Evolutionary conservation across 53 echinoderm and acorn worm species (phyloP).

Genomic region (Apostichopus leukothele): DNA sequence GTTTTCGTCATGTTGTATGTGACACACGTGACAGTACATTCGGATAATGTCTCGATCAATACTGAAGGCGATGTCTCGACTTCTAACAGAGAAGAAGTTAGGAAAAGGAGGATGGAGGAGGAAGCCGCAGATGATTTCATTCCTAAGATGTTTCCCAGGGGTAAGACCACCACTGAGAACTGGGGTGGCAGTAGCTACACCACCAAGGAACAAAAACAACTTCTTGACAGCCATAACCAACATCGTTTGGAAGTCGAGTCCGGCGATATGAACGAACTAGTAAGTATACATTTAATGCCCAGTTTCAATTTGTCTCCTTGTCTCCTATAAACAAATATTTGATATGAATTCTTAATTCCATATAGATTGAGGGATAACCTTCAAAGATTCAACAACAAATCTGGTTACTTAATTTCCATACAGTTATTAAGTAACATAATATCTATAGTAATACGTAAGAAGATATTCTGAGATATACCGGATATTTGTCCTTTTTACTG

Average conservation of each 20-base stretch:
- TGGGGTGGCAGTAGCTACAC: constrained; percentile 9
- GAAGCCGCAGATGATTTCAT: background rate
- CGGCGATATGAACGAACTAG: constrained; percentile 21
- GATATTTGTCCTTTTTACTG: no score
- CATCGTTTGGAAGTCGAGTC: constrained; percentile 1
- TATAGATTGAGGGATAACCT: no score
- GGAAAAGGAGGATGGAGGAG: background rate
- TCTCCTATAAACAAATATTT: no score
- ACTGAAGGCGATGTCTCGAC: background rate
- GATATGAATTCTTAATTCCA: no score
- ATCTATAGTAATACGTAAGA: no score
- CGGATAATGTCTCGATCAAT: constrained; percentile 25
- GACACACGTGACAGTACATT: background rate
- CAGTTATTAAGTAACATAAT: no score
- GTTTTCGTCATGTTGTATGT: background rate
- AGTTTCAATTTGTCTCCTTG: no score
- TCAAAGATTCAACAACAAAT: no score
- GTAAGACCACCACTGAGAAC: background rate
- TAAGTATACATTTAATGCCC: background rate
- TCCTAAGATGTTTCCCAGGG: constrained; percentile 21
- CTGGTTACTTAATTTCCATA: no score
- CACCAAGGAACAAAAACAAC: background rate
- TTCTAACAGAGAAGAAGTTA: constrained; percentile 3
- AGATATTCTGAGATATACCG: no score
- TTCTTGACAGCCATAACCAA: constrained; percentile 16